Conservation (phyloP, 30 jellyfish, hydroid and myxozoan genomes). For the Cassiopea xamachana region DNA sequence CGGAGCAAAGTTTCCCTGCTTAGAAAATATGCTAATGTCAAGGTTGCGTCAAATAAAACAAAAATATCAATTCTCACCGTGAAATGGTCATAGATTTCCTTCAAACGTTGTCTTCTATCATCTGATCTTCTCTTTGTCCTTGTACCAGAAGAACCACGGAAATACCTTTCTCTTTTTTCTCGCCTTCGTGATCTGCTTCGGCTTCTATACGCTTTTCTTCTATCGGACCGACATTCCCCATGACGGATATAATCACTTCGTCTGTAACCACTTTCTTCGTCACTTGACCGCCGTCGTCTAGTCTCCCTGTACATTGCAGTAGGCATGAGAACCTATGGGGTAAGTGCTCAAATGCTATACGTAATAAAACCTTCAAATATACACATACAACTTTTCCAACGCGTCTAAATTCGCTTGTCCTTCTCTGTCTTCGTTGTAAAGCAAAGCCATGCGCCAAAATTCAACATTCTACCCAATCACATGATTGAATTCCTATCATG, state of each 20-base stretch:
- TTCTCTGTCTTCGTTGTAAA: not conserved
- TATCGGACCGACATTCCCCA: not conserved
- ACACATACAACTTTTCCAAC: too few relatives aligned
- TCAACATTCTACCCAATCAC: not conserved
- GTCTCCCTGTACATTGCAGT: constrained; percentile 60
- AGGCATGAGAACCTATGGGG: constrained; percentile 37
- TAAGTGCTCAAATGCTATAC: not conserved
- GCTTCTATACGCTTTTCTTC: constrained; percentile 64
- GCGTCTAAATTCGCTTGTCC: not conserved
- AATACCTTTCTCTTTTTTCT: constrained; percentile 65
- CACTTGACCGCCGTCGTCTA: constrained; percentile 59
- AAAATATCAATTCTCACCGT: constrained; percentile 25
- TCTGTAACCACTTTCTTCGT: constrained; percentile 17
- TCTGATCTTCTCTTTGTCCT: constrained; percentile 86
- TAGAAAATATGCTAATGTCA: too few relatives aligned
- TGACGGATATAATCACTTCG: constrained; percentile 24
- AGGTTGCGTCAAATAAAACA: too few relatives aligned
- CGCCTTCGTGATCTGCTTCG: constrained; percentile 64
- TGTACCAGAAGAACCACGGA: constrained; percentile 96
- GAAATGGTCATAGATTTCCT: constrained; percentile 53
- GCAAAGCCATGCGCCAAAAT: not conserved
- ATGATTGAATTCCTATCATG: not conserved
- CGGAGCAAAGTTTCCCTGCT: too few relatives aligned
- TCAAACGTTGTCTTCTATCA: constrained; percentile 78
- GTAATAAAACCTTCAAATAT: too few relatives aligned